Evolutionary conservation across 2,797 vertebrate species (phyloP).

Genomic region (Octomys mimax): DNA sequence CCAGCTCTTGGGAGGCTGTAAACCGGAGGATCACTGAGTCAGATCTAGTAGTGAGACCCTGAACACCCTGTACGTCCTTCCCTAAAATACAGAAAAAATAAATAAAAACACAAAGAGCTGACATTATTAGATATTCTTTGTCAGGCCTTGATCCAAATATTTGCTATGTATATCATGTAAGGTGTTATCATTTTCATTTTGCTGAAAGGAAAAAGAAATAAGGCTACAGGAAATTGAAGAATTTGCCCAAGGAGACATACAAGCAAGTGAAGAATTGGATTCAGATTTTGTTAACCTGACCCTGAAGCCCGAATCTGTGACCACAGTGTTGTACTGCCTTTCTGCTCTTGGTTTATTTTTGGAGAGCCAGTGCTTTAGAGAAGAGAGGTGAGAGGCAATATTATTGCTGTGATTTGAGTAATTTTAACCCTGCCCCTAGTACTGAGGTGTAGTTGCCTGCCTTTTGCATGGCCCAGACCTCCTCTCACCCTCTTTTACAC

Average conservation of each 20-base stretch:
- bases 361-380: background rate
- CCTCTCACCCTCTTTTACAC: background rate
- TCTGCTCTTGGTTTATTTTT: constrained; percentile 50
- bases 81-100: no score
- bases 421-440: background rate
- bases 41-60: no score
- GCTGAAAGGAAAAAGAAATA: background rate
- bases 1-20: no score
- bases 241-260: background rate
- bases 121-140: background rate
- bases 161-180: background rate
- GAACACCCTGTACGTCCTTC: no score
- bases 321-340: background rate
- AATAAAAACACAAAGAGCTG: background rate
- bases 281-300: background rate
- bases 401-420: background rate
- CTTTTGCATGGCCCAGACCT: background rate
- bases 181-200: background rate
- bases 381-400: constrained; percentile 2
- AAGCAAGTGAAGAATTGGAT: background rate
- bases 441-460: background rate
- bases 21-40: no score
- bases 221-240: background rate
- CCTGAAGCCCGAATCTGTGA: background rate
- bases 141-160: background rate